Conservation (phyloP, 2,888 invertebrate species). For the Conomelus anceps region DNA sequence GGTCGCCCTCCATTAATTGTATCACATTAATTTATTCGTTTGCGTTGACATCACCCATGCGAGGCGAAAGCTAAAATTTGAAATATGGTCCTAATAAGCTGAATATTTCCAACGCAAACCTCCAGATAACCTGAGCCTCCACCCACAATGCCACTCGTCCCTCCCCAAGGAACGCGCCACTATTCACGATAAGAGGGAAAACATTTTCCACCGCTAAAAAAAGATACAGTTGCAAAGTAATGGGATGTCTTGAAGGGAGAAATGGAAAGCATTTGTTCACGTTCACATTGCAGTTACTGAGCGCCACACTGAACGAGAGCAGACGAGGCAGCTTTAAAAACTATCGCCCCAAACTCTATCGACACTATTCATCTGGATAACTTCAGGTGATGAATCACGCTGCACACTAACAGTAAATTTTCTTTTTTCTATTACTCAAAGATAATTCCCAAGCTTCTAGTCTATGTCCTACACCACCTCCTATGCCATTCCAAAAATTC, state of each 20-base stretch:
- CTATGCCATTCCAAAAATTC: too few relatives aligned
- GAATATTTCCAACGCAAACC: neutral
- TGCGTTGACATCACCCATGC: neutral
- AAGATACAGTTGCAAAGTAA: conserved; percentile 5
- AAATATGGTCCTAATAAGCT: neutral
- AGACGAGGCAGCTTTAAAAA: neutral
- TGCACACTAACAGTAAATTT: neutral
- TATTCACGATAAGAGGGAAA: neutral
- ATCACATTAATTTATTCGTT: neutral
- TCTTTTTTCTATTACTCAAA: too few relatives aligned
- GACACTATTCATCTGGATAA: neutral
- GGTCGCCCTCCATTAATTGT: neutral
- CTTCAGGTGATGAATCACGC: neutral
- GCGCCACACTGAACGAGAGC: neutral
- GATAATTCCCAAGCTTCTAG: too few relatives aligned
- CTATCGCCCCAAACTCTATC: neutral
- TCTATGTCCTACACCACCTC: too few relatives aligned
- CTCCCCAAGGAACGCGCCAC: neutral
- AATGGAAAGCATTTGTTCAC: conserved; percentile 7
- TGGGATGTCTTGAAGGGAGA: neutral
- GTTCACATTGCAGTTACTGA: neutral
- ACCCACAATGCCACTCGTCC: neutral
- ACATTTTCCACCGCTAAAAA: conserved; percentile 1
- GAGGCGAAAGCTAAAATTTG: neutral
- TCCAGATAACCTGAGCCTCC: neutral